Percentiles rank a stretch among this genome's conserved stretches.
phyloP scores from a whole-genome alignment of 1,140 invertebrate species.

The Hirudo medicinalis region DNA sequence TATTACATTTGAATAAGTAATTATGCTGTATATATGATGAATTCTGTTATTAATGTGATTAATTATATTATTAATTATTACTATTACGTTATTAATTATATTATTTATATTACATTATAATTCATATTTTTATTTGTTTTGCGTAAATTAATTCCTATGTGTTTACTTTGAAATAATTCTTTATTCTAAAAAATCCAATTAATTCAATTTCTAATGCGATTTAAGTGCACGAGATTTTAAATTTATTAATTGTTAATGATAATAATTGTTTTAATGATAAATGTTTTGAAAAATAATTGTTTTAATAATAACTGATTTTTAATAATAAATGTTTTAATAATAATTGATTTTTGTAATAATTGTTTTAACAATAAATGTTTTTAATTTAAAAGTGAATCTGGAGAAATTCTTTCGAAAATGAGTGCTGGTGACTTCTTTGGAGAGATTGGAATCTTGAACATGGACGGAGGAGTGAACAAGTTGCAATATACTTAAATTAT shows the following conservation, averaged over 20 bases:
- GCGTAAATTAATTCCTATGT: not conserved
- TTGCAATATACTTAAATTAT: too few relatives aligned
- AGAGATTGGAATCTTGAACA: slow-evolving; percentile 88
- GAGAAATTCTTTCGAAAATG: slow-evolving; percentile 84
- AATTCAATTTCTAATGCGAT: not conserved
- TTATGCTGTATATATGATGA: too few relatives aligned
- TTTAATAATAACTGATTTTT: not conserved
- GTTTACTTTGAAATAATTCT: not conserved
- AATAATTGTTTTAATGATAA: not conserved
- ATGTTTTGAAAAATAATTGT: not conserved
- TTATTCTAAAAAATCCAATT: not conserved
- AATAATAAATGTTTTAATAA: not conserved
- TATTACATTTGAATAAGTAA: too few relatives aligned
- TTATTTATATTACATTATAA: too few relatives aligned
- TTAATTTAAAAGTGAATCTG: slow-evolving; percentile 58
- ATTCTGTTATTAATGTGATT: too few relatives aligned
- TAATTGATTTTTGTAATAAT: not conserved
- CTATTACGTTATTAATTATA: too few relatives aligned
- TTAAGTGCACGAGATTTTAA: not conserved
- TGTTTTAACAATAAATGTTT: not conserved
- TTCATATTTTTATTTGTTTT: not conserved
- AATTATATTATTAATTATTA: too few relatives aligned
- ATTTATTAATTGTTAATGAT: too few relatives aligned
- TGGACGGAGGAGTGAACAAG: slow-evolving; percentile 54
- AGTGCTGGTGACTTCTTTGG: slow-evolving; percentile 94